Conservation (phyloP, 2,888 invertebrate genomes). For the Muschampia plurimacula region DNA sequence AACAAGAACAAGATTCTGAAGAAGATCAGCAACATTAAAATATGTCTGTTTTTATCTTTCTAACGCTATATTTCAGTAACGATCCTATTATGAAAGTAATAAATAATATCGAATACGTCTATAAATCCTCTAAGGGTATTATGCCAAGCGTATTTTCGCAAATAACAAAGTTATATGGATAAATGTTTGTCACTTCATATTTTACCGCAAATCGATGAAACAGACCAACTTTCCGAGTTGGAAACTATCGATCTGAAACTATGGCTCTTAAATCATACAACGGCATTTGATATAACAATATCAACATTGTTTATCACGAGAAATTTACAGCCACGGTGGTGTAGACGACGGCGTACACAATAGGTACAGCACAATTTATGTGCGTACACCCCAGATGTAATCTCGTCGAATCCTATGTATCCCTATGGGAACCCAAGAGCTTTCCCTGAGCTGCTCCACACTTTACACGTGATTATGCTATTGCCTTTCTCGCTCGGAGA, state of each 20-base stretch:
- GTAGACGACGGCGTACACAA: constrained; percentile 37
- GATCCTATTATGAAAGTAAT: too few species aligned
- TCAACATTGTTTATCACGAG: constrained; percentile 40
- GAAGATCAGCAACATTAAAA: too few species aligned
- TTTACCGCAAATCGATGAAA: constrained; percentile 35
- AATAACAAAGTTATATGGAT: constrained; percentile 24
- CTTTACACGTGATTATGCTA: constrained; percentile 50
- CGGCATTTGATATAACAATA: constrained; percentile 39
- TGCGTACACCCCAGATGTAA: constrained; percentile 58
- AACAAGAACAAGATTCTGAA: too few species aligned
- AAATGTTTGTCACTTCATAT: constrained; percentile 36
- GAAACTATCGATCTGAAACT: constrained; percentile 37
- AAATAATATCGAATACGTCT: too few species aligned
- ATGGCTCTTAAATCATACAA: constrained; percentile 37
- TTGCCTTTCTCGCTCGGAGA: constrained; percentile 43
- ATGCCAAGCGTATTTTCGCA: background rate
- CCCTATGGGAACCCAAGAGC: constrained; percentile 44
- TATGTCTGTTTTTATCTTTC: too few species aligned
- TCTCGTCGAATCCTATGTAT: constrained; percentile 49
- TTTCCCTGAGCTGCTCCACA: constrained; percentile 46
- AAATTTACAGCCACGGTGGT: constrained; percentile 37
- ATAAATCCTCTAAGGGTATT: too few species aligned
- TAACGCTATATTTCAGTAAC: too few species aligned
- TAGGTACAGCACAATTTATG: constrained; percentile 44
- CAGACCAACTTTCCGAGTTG: constrained; percentile 35